These are phyloP conservation scores for Amphimedon queenslandica DNA, from an alignment of 37 sponge, comb jelly and placozoan genomes.

Conservation along the genomic window DNA sequence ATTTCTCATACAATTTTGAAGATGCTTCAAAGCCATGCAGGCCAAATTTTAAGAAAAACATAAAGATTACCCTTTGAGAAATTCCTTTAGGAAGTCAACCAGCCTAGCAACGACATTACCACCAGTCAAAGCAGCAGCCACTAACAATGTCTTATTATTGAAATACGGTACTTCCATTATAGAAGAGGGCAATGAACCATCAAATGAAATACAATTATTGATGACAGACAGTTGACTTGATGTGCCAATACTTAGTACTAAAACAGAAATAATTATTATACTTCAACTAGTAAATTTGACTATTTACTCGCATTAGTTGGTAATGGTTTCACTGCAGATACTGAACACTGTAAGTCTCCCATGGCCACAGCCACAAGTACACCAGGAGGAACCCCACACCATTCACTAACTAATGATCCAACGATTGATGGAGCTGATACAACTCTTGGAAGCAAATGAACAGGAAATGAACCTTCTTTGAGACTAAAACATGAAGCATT, in stretches of 20 bases:
- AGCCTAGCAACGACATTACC: conserved; percentile 78
- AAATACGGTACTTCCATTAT: conserved; percentile 77
- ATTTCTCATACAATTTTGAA: too few relatives aligned
- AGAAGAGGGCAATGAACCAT: conserved; percentile 6
- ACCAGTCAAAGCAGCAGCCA: conserved; percentile 91
- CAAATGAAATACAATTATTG: background rate
- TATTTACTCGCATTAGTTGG: too few relatives aligned
- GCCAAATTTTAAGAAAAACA: too few relatives aligned
- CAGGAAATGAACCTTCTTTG: conserved; percentile 39
- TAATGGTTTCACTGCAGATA: conserved; percentile 55
- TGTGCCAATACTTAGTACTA: conserved; percentile 88
- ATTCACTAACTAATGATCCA: conserved; percentile 32
- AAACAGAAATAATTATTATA: background rate
- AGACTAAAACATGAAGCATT: conserved; percentile 36
- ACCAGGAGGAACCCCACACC: conserved; percentile 69
- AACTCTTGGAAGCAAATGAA: conserved; percentile 59
- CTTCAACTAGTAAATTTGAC: background rate
- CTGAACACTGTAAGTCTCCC: conserved; percentile 93
- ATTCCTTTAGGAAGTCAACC: conserved; percentile 53
- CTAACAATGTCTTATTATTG: conserved; percentile 35
- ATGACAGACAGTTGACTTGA: conserved; percentile 81
- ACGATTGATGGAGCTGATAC: conserved; percentile 34
- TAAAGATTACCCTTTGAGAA: too few relatives aligned
- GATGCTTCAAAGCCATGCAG: too few relatives aligned
- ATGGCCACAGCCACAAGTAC: conserved; percentile 62